A percentile compares a stretch with the other conserved stretches of the same genome.
Conservation (phyloP, 2,888 invertebrate genomes). For the Penaeus monodon region DNA sequence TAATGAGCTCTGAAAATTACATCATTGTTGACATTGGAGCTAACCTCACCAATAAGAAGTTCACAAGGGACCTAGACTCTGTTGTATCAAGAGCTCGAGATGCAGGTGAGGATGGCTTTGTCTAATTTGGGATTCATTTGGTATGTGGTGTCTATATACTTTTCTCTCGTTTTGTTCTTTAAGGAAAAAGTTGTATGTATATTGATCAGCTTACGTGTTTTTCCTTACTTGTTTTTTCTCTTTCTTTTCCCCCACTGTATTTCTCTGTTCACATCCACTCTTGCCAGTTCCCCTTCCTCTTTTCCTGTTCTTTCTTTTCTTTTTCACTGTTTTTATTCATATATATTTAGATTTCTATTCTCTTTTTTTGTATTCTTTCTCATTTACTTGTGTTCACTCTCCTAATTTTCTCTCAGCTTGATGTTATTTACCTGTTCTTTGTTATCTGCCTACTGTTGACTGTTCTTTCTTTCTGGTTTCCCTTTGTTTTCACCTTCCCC, state of each 20-base stretch:
- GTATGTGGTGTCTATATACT: too few relatives aligned
- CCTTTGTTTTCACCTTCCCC: background rate
- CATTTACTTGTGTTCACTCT: background rate
- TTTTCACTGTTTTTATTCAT: background rate
- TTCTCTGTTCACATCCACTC: background rate
- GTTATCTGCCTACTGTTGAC: background rate
- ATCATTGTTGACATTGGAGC: conserved; percentile 93
- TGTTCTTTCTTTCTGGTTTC: background rate
- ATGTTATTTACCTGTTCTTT: background rate
- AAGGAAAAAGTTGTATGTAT: too few relatives aligned
- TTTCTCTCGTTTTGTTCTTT: too few relatives aligned
- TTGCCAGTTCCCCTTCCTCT: background rate
- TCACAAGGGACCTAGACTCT: conserved; percentile 89
- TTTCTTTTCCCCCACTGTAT: background rate
- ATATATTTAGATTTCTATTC: background rate
- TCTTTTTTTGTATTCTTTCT: background rate
- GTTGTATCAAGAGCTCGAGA: conserved; percentile 92
- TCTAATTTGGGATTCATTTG: background rate
- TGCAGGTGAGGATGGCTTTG: conserved; percentile 77
- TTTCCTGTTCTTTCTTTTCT: background rate
- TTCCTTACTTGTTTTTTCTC: background rate
- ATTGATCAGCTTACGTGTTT: too few relatives aligned
- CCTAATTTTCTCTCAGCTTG: background rate
- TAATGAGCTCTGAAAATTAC: conserved; percentile 79
- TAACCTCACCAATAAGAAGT: conserved; percentile 94